Base-by-base conservation (phyloP, 2,113 vertebrate species). In the Naja naja region DNA sequence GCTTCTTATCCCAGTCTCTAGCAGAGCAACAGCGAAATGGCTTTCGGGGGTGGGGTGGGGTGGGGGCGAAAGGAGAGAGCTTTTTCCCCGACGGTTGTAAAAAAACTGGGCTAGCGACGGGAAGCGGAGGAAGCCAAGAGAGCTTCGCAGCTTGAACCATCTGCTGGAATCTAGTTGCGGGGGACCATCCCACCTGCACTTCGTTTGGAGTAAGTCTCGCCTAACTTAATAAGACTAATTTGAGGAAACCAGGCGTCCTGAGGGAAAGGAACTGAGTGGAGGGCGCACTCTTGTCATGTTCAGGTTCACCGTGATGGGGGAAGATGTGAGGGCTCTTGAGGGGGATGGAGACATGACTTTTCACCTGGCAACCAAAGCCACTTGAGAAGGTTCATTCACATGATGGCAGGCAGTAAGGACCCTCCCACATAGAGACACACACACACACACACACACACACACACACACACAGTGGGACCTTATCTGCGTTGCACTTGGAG, bases 91-190 rank as follows among this genome's bases (percentile, higher is more conserved):
- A 43, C 20, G 74, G 34, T 22, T 22, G 34, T 22, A 43, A 81
- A 81, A 81, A 49, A 81, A 64, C 93, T 87, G 85, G 92, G 89
- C 92, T 58, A n/a, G 89, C n/a, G 88, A 47, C 55, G 25, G 25
- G 91, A 53, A 69, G 93, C 53, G 11, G 12, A 58, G 88, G 54
- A 54, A 55, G 34, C 54, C 9, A 22, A 56, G 9, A 12, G 23
- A 52, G 85, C 12, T 49, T 49, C 27, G 25, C 45, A 49, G 47
- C 23, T 49, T 49, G 45, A 12, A 47, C 47, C 47, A 16, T 47
- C 47, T 87, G 27, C 12, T 52, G 25, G 43, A 2, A 52, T 52
- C 85, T 14, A 30, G 43, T 52, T 87, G 45, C 47, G 85, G 25
- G 25, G 85, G 3, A 39, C n/a, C n/a, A 8, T 74, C 74, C 74